These are phyloP conservation scores for Alosa sapidissima DNA, from an alignment of 2,797 vertebrate species.

Conservation along the genomic window DNA sequence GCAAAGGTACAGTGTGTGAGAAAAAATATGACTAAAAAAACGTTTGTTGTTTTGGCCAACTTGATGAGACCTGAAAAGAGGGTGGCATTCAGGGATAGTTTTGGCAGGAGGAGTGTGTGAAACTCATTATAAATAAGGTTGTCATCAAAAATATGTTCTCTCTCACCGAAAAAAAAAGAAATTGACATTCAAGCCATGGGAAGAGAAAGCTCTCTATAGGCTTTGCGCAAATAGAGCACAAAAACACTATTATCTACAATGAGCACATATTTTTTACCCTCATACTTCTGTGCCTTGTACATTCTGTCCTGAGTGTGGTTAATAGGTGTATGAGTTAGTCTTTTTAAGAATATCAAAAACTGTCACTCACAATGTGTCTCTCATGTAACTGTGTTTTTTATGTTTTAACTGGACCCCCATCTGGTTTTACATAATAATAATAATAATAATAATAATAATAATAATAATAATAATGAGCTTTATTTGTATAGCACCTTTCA, in stretches of 20 bases:
- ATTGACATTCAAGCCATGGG: not conserved
- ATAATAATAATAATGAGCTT: no score
- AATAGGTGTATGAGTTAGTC: not conserved
- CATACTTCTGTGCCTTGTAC: not conserved
- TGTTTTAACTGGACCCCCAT: not conserved
- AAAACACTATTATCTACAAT: not conserved
- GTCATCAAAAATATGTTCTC: not conserved
- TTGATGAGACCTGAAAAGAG: not conserved
- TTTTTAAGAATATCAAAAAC: not conserved
- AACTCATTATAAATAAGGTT: conserved; percentile 1
- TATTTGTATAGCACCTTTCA: no score
- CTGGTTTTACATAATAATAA: not conserved
- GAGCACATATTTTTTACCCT: not conserved
- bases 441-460: no score
- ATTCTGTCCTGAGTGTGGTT: not conserved
- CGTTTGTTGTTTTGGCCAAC: not conserved
- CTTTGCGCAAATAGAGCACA: not conserved
- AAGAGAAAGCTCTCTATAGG: not conserved
- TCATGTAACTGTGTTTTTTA: not conserved
- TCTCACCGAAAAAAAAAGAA: no score
- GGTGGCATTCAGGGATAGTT: not conserved
- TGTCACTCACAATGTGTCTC: not conserved
- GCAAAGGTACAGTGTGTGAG: not conserved
- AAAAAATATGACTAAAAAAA: not conserved
- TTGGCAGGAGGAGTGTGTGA: not conserved